Base-by-base conservation (phyloP, 2,888 invertebrate species). In the Chrysotoxum bicinctum region DNA sequence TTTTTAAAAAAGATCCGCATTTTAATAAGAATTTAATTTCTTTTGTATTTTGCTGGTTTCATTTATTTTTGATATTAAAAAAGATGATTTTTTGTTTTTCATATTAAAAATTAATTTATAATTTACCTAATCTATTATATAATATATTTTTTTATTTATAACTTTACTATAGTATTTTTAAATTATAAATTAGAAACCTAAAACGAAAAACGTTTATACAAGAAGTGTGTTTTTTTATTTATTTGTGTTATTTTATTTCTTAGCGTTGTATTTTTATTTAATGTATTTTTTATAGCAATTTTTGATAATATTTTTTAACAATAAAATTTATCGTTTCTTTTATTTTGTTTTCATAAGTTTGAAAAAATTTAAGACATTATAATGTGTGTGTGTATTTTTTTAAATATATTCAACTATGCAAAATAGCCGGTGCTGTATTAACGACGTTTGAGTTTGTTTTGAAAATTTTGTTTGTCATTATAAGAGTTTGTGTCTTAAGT, bases 41-140 rank as follows among this genome's bases (percentile, higher is more conserved):
- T 54, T 64, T 64, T 72, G 54, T 40, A 54, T 54, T 74, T 48
- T 70, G 14, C 50, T 80, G 54, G 30, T 72, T 75, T 74, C 45
- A 52, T 74, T 83, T 64, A 19, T 69, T 84, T 79, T 43, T 85
- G 85, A 85, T 85, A 84, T 80, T 85, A 85, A 80, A 85, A 85
- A 85, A 85, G 75, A 76, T 80, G 76, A 73, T 76, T 76, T 76
- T 72, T 54, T 79, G 35, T 79, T 60, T 84, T 73, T 37, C 85
- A 85, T 85, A 85, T 85, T 85, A 85, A 85, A 79, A 84, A 84
- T 79, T 80, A 84, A 84, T 84, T 84, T 80, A 72, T 84, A 84
- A 84, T 84, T 84, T 84, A 80, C 79, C 80, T 84, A 84, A 72
- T 76, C 84, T 84, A 76, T 75, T 75, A 83, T 83, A 72, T 79